Percentiles rank a stretch among this genome's conserved stretches.
These are phyloP conservation scores for Eleutherodactylus coqui DNA, from an alignment of 2,797 vertebrate species.

Conservation along the genomic window DNA sequence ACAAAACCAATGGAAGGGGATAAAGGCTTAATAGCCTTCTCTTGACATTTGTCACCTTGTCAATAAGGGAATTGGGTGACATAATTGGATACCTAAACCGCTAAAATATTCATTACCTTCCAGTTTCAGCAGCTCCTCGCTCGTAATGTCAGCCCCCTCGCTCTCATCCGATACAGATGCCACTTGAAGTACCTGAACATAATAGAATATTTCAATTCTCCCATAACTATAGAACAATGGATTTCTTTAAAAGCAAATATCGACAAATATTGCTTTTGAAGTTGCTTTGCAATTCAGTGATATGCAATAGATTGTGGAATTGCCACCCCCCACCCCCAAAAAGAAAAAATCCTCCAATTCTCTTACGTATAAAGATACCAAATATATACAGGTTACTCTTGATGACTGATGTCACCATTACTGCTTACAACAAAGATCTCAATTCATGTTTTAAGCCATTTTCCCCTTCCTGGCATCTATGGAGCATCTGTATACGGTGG, in stretches of 20 bases:
- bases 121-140: slow-evolving; percentile 73
- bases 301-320: too few relatives aligned
- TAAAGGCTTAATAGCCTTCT: neutral
- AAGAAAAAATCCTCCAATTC: too few relatives aligned
- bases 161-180: slow-evolving; percentile 84
- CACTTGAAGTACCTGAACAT: slow-evolving; percentile 87
- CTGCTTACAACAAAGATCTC: too few relatives aligned
- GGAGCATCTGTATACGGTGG: too few relatives aligned
- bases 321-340: too few relatives aligned
- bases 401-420: too few relatives aligned
- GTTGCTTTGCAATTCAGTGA: too few relatives aligned
- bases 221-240: neutral
- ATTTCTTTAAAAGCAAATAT: neutral
- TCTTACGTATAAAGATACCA: too few relatives aligned
- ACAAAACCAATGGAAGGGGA: neutral
- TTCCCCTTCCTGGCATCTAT: too few relatives aligned
- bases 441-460: too few relatives aligned
- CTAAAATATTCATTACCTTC: slow-evolving; percentile 72
- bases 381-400: too few relatives aligned
- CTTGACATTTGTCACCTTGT: neutral
- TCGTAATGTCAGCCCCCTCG: slow-evolving; percentile 75
- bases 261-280: too few relatives aligned
- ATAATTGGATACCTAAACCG: slow-evolving; percentile 30
- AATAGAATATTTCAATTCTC: slow-evolving; percentile 6
- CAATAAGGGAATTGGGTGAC: slow-evolving; percentile 18